Evolutionary conservation across 2,888 invertebrate genomes (phyloP).

Genomic region (Octodonta nipae): DNA sequence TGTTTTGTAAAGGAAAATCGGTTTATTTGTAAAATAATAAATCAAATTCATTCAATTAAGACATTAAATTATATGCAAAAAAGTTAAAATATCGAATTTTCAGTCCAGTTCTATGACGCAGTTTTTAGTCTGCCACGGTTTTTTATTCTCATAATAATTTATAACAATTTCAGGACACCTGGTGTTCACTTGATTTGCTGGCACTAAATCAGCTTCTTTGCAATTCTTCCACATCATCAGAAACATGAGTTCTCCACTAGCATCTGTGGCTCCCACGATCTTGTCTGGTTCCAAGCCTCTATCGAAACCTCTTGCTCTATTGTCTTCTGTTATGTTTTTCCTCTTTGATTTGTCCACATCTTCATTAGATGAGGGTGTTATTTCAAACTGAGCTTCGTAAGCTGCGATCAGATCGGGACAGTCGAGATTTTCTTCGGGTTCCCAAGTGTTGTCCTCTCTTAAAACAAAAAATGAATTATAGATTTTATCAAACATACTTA

Average conservation of each 20-base stretch:
- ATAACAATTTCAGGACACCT: slow-evolving; percentile 51
- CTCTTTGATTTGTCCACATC: slow-evolving; percentile 25
- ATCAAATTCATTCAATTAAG: no score
- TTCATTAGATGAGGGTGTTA: slow-evolving; percentile 17
- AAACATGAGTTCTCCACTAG: slow-evolving; percentile 77
- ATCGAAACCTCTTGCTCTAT: slow-evolving; percentile 57
- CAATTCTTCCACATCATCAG: slow-evolving; percentile 75
- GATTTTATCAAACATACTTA: no score
- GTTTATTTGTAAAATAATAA: no score
- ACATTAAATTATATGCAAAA: no score
- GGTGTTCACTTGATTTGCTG: slow-evolving; percentile 46
- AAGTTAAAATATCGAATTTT: not conserved
- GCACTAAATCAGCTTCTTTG: slow-evolving; percentile 51
- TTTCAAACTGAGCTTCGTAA: slow-evolving; percentile 26
- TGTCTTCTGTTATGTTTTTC: slow-evolving; percentile 33
- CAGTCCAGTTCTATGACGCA: slow-evolving; percentile 28
- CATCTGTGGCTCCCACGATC: slow-evolving; percentile 81
- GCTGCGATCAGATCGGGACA: slow-evolving; percentile 56
- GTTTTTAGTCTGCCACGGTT: slow-evolving; percentile 27
- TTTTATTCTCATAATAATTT: slow-evolving; percentile 46
- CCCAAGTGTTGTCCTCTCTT: slow-evolving; percentile 63
- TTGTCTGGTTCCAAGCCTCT: slow-evolving; percentile 67
- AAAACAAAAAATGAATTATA: no score
- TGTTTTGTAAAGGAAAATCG: no score
- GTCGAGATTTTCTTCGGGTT: slow-evolving; percentile 66